Base-by-base conservation (phyloP, 2,888 invertebrate genomes). In the Micoletzkya japonica region DNA sequence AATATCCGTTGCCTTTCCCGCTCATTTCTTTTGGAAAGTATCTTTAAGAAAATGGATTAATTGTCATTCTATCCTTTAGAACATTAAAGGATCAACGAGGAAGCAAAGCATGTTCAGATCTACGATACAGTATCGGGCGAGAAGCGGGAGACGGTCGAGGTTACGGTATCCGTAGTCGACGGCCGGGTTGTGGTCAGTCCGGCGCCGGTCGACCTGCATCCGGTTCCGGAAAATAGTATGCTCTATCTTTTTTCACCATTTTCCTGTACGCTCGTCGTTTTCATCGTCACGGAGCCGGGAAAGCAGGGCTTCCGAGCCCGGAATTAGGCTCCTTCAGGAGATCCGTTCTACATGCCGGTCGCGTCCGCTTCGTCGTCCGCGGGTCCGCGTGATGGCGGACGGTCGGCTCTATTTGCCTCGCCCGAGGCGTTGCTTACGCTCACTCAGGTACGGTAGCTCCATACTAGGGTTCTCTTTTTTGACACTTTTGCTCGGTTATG, bases 361-460 rank as follows among this genome's bases (percentile, higher is more conserved):
- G 54, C 54, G 36, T 44, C 64, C 14, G 20, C n/a, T n/a, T 36
- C 63, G 4, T 63, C 63, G 7, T 50, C 71, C 2, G 68, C 72
- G 14, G 75, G 68, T 58, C 44, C 73, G 1, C n/a, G 17, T 10
- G 24, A 7, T 14, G 44, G 64, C 26, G 71, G 70, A 10, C 63
- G 68, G 20, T 75, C 76, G 20, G 76, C 78, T 4, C 76, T 76
- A 20, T 78, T 78, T 57, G 74, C 77, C 37, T 68, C 74, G 28
- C 78, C 78, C 17, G 70, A 71, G 44, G 72, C 76, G 24, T 69
- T 78, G 14, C 66, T 78, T 37, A 69, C 58, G n/a, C 67, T 78
- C n/a, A 58, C 70, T 24, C 56, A 66, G 59, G 74, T 77, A 64
- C 61, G 70, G 59, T 66, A 7, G 30, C 1, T 24, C 26, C n/a